phyloP scores from a whole-genome alignment of 1,140 invertebrate species.

The Drosophila aff. region DNA sequence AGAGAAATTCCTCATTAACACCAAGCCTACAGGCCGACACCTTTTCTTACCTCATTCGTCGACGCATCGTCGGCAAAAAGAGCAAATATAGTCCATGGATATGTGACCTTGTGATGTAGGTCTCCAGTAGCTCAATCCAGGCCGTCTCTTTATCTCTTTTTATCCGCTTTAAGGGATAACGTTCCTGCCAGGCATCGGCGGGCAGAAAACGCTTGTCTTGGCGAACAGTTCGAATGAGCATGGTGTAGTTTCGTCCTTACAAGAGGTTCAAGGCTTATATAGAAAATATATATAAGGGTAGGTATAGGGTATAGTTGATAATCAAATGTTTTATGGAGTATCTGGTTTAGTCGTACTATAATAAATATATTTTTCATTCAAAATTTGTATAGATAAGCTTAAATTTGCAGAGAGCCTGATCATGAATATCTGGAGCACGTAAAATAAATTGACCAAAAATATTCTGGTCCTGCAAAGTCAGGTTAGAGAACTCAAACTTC shows the following conservation, averaged over 20 bases:
- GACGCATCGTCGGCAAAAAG: slow-evolving; percentile 58
- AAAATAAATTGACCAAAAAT: neutral
- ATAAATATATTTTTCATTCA: too few relatives aligned
- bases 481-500: neutral
- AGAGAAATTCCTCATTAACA: neutral
- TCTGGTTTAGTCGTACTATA: neutral
- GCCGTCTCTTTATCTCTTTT: neutral
- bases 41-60: slow-evolving; percentile 60
- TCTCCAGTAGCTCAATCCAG: slow-evolving; percentile 52
- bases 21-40: rapidly evolving
- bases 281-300: slow-evolving; percentile 6
- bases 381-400: too few relatives aligned
- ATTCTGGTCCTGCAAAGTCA: too few relatives aligned
- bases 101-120: slow-evolving; percentile 50
- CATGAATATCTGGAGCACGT: too few relatives aligned
- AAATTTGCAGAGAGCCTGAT: too few relatives aligned
- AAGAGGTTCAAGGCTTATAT: slow-evolving; percentile 34
- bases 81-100: slow-evolving; percentile 67
- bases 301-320: neutral
- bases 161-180: neutral
- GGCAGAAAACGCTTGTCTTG: slow-evolving; percentile 4
- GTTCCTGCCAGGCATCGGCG: slow-evolving; percentile 11
- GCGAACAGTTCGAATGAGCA: slow-evolving; percentile 21
- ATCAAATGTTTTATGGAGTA: too few relatives aligned
- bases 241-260: slow-evolving; percentile 12